These are phyloP conservation scores for Athrips mouffetella DNA, from an alignment of 2,888 invertebrate genomes.

Conservation along the genomic window DNA sequence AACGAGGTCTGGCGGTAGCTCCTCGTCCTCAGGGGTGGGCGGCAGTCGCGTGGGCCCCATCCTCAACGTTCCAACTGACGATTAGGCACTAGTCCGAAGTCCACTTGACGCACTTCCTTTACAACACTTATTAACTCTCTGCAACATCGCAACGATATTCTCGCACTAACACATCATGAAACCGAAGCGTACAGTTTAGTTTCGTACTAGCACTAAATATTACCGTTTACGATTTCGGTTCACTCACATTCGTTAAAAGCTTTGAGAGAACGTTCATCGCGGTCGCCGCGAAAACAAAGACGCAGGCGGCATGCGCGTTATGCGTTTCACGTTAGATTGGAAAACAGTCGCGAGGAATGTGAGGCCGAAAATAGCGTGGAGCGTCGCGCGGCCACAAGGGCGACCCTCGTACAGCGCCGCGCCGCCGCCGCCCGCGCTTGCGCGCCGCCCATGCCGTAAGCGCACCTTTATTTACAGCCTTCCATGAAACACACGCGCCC, in stretches of 20 bases:
- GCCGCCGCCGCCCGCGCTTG: slow-evolving; percentile 32
- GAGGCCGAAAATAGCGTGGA: slow-evolving; percentile 75
- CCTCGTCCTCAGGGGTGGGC: slow-evolving; percentile 65
- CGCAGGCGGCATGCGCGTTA: slow-evolving; percentile 66
- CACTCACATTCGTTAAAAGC: slow-evolving; percentile 30
- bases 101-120: slow-evolving; percentile 40
- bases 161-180: slow-evolving; percentile 29
- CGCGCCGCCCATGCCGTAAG: slow-evolving; percentile 33
- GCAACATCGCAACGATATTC: slow-evolving; percentile 42
- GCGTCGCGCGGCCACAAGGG: slow-evolving; percentile 72
- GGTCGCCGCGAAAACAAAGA: slow-evolving; percentile 59
- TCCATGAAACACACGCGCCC: slow-evolving; percentile 52
- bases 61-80: slow-evolving; percentile 36
- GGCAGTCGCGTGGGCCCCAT: slow-evolving; percentile 71
- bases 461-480: slow-evolving; percentile 69
- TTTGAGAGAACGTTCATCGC: slow-evolving; percentile 36
- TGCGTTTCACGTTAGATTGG: slow-evolving; percentile 75
- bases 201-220: slow-evolving; percentile 30
- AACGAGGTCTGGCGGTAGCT: slow-evolving; percentile 43
- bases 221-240: slow-evolving; percentile 33
- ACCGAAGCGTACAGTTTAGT: slow-evolving; percentile 24
- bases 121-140: slow-evolving; percentile 47
- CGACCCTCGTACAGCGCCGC: slow-evolving; percentile 58
- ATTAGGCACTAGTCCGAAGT: slow-evolving; percentile 56
- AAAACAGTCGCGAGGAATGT: slow-evolving; percentile 75